Conservation (phyloP, 1,140 invertebrate genomes). For the Forficula auricularia region DNA sequence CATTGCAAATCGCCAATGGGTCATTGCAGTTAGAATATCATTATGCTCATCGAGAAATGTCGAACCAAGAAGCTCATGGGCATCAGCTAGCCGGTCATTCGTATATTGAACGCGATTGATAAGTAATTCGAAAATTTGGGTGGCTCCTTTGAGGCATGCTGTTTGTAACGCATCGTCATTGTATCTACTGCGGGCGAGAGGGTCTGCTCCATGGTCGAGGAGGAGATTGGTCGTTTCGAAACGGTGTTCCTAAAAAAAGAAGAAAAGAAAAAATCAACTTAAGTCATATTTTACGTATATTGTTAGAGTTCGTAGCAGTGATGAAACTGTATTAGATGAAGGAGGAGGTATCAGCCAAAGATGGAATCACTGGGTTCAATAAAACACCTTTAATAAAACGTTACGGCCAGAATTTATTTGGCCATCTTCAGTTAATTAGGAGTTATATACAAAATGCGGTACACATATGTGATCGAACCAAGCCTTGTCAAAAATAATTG, state of each 20-base stretch:
- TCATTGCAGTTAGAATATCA: slow-evolving; percentile 41
- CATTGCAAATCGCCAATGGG: slow-evolving; percentile 48
- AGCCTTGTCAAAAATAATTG: no score
- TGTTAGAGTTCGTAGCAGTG: no score
- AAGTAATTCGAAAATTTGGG: slow-evolving; percentile 60
- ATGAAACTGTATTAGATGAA: no score
- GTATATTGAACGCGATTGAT: slow-evolving; percentile 41
- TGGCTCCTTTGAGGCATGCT: slow-evolving; percentile 75
- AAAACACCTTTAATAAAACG: no score
- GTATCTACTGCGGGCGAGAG: slow-evolving; percentile 53
- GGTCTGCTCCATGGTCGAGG: slow-evolving; percentile 61
- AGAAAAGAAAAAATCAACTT: neutral
- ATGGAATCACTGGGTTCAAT: no score
- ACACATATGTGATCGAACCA: no score
- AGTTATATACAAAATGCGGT: no score
- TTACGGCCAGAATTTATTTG: no score
- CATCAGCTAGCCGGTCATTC: slow-evolving; percentile 53
- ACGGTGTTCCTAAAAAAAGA: slow-evolving; percentile 32
- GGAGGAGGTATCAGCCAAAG: no score
- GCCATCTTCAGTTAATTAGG: no score
- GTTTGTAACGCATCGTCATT: slow-evolving; percentile 82
- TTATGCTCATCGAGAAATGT: slow-evolving; percentile 71
- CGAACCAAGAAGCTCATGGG: slow-evolving; percentile 65
- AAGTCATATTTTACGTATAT: neutral
- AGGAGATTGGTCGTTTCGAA: slow-evolving; percentile 71